A percentile compares a stretch with the other conserved stretches of the same genome.
Evolutionary conservation across 2,797 vertebrate genomes (phyloP).

Genomic region (Argyrosomus regius): DNA sequence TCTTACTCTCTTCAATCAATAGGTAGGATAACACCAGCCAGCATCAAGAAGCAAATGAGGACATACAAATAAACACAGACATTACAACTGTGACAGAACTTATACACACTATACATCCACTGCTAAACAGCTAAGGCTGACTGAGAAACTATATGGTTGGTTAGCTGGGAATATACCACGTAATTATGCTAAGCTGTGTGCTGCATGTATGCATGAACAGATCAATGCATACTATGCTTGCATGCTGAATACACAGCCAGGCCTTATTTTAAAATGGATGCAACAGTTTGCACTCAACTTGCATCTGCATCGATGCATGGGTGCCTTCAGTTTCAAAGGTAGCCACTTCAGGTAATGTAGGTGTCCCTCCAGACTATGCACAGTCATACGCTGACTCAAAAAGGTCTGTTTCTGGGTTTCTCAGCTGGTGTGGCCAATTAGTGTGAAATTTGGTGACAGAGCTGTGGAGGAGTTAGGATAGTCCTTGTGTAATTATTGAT

Average conservation of each 20-base stretch:
- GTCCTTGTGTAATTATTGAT: conserved; percentile 84
- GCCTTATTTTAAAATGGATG: conserved; percentile 54
- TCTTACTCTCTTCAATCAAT: conserved; percentile 75
- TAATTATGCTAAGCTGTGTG: conserved; percentile 48
- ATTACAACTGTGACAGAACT: conserved; percentile 40
- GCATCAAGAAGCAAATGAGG: conserved; percentile 75
- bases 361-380: conserved; percentile 69
- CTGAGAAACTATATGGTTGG: conserved; percentile 35
- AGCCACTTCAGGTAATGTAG: conserved; percentile 64
- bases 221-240: conserved; percentile 59
- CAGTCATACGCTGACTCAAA: conserved; percentile 76
- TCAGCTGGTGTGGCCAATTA: conserved; percentile 84
- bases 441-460: conserved; percentile 85
- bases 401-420: conserved; percentile 78
- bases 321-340: conserved; percentile 61
- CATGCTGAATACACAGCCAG: conserved; percentile 45
- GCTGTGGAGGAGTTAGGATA: conserved; percentile 71
- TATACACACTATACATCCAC: conserved; percentile 38
- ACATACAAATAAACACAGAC: conserved; percentile 66
- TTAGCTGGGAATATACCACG: conserved; percentile 58
- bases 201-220: conserved; percentile 55
- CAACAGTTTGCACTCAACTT: conserved; percentile 49
- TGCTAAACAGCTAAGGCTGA: conserved; percentile 25
- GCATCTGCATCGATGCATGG: conserved; percentile 53
- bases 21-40: conserved; percentile 66